Evolutionary conservation across 2,888 invertebrate species (phyloP).

Genomic region (Flexamia atlantica): DNA sequence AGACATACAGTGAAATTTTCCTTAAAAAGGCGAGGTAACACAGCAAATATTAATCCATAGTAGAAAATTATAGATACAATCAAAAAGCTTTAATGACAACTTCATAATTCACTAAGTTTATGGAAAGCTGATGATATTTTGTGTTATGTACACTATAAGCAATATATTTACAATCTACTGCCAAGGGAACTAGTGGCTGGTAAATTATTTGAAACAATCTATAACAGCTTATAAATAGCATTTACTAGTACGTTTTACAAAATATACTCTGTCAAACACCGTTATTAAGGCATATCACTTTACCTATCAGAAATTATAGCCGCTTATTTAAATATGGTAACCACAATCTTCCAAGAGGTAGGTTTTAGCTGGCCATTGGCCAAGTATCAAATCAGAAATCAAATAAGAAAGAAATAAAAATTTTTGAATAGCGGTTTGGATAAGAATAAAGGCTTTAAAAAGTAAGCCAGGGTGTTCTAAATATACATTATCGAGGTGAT

Average conservation of each 20-base stretch:
- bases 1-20: not conserved
- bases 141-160: not conserved
- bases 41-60: not conserved
- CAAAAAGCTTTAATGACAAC: not conserved
- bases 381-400: too few species aligned
- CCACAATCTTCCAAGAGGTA: not conserved
- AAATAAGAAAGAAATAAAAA: not conserved
- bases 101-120: not conserved
- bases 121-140: not conserved
- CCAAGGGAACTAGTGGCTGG: not conserved
- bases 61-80: not conserved
- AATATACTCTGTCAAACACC: conserved; percentile 22
- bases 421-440: not conserved
- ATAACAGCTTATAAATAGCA: not conserved
- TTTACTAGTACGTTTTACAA: not conserved
- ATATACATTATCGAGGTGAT: not conserved
- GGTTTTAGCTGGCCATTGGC: too few species aligned
- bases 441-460: not conserved
- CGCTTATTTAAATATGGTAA: not conserved
- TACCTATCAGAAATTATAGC: not conserved
- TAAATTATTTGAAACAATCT: conserved; percentile 13
- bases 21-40: not conserved
- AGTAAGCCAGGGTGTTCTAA: conserved; percentile 40
- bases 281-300: conserved; percentile 27
- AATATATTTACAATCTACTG: not conserved